Conservation (phyloP, 1,140 invertebrate genomes). For the Gyrodactylus salaris region DNA sequence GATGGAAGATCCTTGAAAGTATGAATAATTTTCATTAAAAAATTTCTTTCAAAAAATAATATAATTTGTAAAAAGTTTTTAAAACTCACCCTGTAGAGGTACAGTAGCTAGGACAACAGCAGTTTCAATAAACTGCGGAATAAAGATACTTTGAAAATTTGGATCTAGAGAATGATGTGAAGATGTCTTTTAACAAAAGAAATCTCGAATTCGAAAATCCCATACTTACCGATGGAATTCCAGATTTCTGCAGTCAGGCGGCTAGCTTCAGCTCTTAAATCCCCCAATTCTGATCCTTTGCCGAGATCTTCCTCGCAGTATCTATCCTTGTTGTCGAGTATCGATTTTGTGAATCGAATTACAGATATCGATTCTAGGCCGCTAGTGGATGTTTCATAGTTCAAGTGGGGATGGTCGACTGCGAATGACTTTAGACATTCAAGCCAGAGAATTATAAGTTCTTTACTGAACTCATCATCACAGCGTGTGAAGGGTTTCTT, state of each 20-base stretch:
- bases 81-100: not conserved
- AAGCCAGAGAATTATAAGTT: not conserved
- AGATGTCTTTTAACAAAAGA: no score
- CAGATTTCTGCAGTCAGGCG: not conserved
- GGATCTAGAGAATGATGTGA: no score
- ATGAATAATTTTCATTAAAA: no score
- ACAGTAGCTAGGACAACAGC: not conserved
- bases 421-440: not conserved
- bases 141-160: not conserved
- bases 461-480: not conserved
- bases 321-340: not conserved
- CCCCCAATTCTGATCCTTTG: not conserved
- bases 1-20: no score
- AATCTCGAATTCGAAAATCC: no score
- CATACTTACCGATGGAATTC: no score
- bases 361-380: not conserved
- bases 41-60: no score
- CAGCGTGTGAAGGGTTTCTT: not conserved
- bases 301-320: not conserved
- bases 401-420: not conserved
- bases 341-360: not conserved
- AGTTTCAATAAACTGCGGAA: not conserved
- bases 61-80: not conserved
- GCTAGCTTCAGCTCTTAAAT: not conserved
- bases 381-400: not conserved